phyloP scores from a whole-genome alignment of 2,888 invertebrate species.

The Altica lythri region DNA sequence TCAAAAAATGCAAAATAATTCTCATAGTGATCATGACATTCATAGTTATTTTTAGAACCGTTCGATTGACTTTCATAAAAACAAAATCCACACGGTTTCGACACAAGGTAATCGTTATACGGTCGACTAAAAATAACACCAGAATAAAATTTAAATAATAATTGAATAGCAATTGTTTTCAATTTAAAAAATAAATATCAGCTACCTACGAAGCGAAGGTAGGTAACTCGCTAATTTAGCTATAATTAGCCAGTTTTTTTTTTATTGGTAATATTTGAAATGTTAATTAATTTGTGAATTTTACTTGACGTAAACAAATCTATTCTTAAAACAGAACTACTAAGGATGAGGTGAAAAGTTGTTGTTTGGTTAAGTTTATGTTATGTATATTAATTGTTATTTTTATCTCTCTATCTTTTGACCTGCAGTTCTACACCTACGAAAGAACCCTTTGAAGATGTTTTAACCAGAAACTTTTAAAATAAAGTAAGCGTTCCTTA shows the following conservation, averaged over 20 bases:
- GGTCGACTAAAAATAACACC: slow-evolving; percentile 25
- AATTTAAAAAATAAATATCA: slow-evolving; percentile 4
- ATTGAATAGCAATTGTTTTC: slow-evolving; percentile 23
- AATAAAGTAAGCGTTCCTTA: too few species aligned
- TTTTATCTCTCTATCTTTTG: too few species aligned
- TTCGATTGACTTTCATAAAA: slow-evolving; percentile 32
- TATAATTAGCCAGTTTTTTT: neutral
- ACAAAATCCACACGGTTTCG: slow-evolving; percentile 28
- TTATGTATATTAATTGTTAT: too few species aligned
- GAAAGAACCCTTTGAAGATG: too few species aligned
- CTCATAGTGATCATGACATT: slow-evolving; percentile 33
- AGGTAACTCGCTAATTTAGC: neutral
- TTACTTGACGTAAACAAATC: neutral
- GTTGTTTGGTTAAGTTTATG: too few species aligned
- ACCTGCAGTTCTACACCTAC: too few species aligned
- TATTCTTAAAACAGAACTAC: too few species aligned
- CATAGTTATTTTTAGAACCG: slow-evolving; percentile 32
- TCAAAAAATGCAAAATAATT: slow-evolving; percentile 21
- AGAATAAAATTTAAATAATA: slow-evolving; percentile 20
- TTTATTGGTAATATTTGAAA: neutral
- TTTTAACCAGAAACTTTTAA: too few species aligned
- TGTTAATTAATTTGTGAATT: neutral
- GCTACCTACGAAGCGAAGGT: neutral
- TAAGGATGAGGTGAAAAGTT: too few species aligned
- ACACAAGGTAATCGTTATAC: slow-evolving; percentile 23